Conservation (phyloP, 2,888 invertebrate species). For the Trichopoda pennipes region DNA sequence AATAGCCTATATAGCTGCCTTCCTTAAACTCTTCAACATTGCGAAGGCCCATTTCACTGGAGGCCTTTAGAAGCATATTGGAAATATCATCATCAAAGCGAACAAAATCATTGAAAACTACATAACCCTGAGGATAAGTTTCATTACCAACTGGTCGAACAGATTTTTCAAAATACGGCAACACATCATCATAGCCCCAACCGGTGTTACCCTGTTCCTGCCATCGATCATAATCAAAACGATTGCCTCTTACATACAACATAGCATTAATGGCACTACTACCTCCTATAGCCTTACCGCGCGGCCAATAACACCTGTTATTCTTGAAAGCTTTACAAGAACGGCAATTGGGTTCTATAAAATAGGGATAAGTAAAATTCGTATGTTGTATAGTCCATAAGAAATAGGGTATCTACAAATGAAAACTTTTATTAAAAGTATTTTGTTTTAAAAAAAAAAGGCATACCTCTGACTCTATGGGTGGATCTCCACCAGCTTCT, state of each 20-base stretch:
- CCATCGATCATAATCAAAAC: conserved; percentile 83
- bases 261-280: conserved; percentile 83
- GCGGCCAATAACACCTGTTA: conserved; percentile 81
- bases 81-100: conserved; percentile 76
- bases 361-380: conserved; percentile 69
- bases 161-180: conserved; percentile 82
- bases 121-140: conserved; percentile 81
- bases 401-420: conserved; percentile 71
- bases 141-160: conserved; percentile 78
- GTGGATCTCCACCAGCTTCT: conserved; percentile 73
- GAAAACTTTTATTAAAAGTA: neutral
- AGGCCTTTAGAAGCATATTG: conserved; percentile 85
- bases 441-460: neutral
- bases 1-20: conserved; percentile 69
- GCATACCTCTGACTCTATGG: conserved; percentile 71
- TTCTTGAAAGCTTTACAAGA: conserved; percentile 67
- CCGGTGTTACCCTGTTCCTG: conserved; percentile 82
- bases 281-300: conserved; percentile 85
- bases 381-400: conserved; percentile 69
- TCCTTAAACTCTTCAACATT: conserved; percentile 84
- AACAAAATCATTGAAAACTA: conserved; percentile 77
- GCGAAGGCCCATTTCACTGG: conserved; percentile 84
- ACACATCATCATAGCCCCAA: conserved; percentile 82
- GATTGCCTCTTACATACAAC: conserved; percentile 83
- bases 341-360: conserved; percentile 68